Base-by-base conservation (phyloP, 2,113 vertebrate species). In the Parotia lawesii region DNA sequence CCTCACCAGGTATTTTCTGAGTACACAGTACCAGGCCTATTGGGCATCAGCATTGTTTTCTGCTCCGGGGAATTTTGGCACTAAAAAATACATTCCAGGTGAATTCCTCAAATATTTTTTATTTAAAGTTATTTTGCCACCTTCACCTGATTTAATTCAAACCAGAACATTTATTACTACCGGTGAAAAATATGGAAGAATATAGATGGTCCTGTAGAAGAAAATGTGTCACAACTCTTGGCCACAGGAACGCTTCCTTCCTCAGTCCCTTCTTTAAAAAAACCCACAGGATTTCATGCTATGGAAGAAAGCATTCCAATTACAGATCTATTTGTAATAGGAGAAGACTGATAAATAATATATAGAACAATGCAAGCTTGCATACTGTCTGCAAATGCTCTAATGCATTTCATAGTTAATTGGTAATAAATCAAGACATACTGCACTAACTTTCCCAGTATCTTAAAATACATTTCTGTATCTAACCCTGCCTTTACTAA, bases 261-360 rank as follows among this genome's bases (percentile, higher is more conserved):
- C 24, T 56, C 27, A 42, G 4, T 6, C 24, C 3, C 12, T 57
- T 54, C 25, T 70, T 66, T 33, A 24, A 64, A 93, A 51, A 92
- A 74, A 42, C 74, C 82, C 61, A 77, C 42, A 71, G 31, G 57
- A 85, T 94, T 93, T 91, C 51, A 93, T 1, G 9, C 67, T 70
- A 56, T 0, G 2, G 81, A 89, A 93, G 87, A 93, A 73, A 95
- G 89, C 75, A 82, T 94, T 93, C 38, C 0, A 3, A 94, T 94
- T 95, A 85, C 81, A 82, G 81, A 94, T 66, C 82, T 85, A 87
- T 80, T 45, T 93, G 94, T 95, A 95, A 95, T 28, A 94, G 71
- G 85, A 96, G 89, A 96, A 90, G 89, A 60, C 42, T 94, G 77
- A 92, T 96, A 96, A 96, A 96, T 94, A 96, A 95, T 96, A 94